Evolutionary conservation across 2,888 invertebrate genomes (phyloP), one percentile per base, ranked within the genome.

Genomic region (Cepaea hortensis): DNA sequence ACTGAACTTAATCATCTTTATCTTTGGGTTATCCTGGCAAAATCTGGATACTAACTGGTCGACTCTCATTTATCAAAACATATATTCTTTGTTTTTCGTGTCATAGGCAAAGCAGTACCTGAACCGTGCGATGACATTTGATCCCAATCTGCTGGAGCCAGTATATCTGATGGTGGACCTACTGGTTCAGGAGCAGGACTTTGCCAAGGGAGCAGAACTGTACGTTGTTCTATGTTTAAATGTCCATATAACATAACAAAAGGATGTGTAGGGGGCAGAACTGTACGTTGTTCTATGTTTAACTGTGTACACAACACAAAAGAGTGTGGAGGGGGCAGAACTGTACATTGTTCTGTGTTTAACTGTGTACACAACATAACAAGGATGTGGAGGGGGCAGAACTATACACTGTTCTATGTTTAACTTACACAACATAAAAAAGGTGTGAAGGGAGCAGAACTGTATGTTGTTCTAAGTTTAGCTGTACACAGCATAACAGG

Each of bases 91-190:
- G 3, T 76, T 65, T 55, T 65, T 48, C 83, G 68, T 55, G 9
- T 87, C 23, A 20, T 77, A 96, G 93, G 96, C 97, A 0, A 96
- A 96, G 91, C 96, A 96, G 83, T 95, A 96, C 72, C 94, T 97
- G 80, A 96, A 97, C 93, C 96, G 96, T 92, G 97, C 97, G 0
- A 95, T 97, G 80, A 95, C 96, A 87, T 95, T 96, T 89, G 97
- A 97, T 92, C 96, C 96, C 85, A 95, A 95, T n/a, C 96, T 96
- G 93, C 94, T 96, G 48, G 96, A 97, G 0, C 97, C 97, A 1
- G 96, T 97, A 2, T 96, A 96, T 89, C 95, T 96, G 70, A 95
- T 97, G 91, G 96, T 96, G 6, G 96, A 97, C 91, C 96, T 97
- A 87, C 96, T 96, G 80, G 96, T 96, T 90, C 96, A 95, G 90